Percentiles rank a stretch among this genome's conserved stretches.
These are phyloP conservation scores for Nesogale talazaci DNA, from an alignment of 2,113 vertebrate species.

Conservation along the genomic window DNA sequence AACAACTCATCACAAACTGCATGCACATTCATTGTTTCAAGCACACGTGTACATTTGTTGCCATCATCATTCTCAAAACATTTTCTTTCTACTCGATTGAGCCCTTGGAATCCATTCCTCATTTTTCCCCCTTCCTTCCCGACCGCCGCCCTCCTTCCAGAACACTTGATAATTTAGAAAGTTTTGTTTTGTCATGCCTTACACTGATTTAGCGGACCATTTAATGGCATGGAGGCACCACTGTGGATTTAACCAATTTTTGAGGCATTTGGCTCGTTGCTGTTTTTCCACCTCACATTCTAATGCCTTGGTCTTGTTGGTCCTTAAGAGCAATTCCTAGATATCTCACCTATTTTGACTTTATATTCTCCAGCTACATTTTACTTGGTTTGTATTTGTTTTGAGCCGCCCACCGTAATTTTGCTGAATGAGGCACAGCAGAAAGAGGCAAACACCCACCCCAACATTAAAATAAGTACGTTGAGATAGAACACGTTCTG, in stretches of 20 bases:
- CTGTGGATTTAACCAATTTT: constrained; percentile 35
- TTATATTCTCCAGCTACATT: neutral
- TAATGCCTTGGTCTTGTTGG: neutral
- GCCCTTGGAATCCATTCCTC: too few species aligned
- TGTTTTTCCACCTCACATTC: too few species aligned
- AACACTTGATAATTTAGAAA: too few species aligned
- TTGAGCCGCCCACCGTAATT: neutral
- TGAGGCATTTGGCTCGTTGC: neutral
- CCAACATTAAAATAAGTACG: neutral
- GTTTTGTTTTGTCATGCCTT: too few species aligned
- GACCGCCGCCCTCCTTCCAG: too few species aligned
- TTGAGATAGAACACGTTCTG: constrained; percentile 5
- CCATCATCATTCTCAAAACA: too few species aligned
- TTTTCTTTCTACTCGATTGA: too few species aligned
- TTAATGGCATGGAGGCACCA: neutral
- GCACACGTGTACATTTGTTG: too few species aligned
- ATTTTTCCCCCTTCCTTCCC: too few species aligned
- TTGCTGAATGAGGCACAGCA: neutral
- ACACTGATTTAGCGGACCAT: too few species aligned
- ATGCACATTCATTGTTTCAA: too few species aligned
- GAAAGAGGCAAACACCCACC: neutral
- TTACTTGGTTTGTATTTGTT: neutral
- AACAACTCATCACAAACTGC: too few species aligned
- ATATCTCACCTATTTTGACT: neutral
- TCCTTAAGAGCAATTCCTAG: constrained; percentile 18